Evolutionary conservation across 2,113 vertebrate genomes (phyloP).

Genomic region (Tragelaphus buxtoni): DNA sequence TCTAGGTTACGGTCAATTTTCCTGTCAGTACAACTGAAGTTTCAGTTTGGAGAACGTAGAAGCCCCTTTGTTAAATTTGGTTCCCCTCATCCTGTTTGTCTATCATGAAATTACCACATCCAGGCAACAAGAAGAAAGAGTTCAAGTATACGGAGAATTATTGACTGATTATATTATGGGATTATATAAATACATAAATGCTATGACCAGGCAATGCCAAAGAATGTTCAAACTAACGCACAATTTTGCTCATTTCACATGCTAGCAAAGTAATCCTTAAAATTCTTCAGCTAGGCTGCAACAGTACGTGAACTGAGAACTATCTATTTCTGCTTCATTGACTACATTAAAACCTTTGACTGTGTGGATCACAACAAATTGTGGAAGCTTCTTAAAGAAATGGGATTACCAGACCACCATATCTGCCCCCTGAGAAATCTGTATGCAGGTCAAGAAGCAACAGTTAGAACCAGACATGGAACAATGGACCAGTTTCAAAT

Average conservation of each 20-base stretch:
- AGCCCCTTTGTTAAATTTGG: background rate
- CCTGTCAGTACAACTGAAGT: background rate
- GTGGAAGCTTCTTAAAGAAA: background rate
- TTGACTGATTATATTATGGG: background rate
- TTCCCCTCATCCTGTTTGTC: background rate
- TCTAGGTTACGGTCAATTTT: background rate
- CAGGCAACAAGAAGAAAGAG: background rate
- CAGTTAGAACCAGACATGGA: background rate
- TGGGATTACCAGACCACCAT: background rate
- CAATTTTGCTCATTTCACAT: background rate
- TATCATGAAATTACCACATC: background rate
- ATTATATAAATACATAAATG: background rate
- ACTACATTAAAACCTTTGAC: background rate
- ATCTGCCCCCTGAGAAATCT: background rate
- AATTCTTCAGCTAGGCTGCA: background rate
- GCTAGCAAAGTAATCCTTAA: background rate
- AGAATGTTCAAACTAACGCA: background rate
- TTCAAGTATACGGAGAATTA: background rate
- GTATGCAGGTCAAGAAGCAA: background rate
- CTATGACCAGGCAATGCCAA: background rate
- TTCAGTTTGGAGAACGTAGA: background rate
- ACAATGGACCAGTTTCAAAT: background rate
- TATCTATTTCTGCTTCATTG: background rate
- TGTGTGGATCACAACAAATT: background rate
- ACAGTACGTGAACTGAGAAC: background rate